Conservation (phyloP, 1,140 invertebrate species). For the Solen grandis region DNA sequence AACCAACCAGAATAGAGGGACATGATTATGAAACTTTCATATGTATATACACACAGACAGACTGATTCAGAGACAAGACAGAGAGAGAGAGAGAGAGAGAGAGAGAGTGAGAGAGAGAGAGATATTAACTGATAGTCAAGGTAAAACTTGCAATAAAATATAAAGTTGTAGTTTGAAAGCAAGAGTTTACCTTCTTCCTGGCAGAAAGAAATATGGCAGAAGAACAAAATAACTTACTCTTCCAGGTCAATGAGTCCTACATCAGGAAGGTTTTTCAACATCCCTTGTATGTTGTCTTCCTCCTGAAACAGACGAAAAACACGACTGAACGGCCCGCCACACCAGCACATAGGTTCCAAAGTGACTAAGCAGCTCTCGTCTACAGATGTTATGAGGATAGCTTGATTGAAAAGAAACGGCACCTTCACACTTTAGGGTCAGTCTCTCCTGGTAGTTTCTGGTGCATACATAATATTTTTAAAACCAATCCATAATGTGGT, state of each 20-base stretch:
- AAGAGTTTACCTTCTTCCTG: not conserved
- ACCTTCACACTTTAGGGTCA: too few relatives aligned
- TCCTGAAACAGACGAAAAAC: slow-evolving; percentile 33
- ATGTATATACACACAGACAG: too few relatives aligned
- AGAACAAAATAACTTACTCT: slow-evolving; percentile 23
- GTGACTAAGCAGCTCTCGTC: too few relatives aligned
- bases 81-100: not conserved
- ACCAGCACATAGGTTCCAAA: too few relatives aligned
- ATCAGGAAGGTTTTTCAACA: slow-evolving; percentile 43
- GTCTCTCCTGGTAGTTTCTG: too few relatives aligned
- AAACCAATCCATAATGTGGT: too few relatives aligned
- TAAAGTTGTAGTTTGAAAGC: not conserved
- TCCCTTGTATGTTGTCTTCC: slow-evolving; percentile 50
- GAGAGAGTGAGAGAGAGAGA: not conserved
- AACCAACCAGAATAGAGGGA: too few relatives aligned
- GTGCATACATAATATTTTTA: too few relatives aligned
- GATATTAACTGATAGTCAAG: not conserved
- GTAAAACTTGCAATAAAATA: not conserved
- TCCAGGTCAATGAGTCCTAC: slow-evolving; percentile 44
- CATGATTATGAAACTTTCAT: too few relatives aligned
- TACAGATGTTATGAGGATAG: too few relatives aligned
- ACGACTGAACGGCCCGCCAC: too few relatives aligned
- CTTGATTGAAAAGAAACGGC: too few relatives aligned
- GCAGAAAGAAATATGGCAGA: not conserved
- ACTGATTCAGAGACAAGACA: not conserved